Conservation (phyloP, 2,113 vertebrate genomes). For the Prunella fulvescens region DNA sequence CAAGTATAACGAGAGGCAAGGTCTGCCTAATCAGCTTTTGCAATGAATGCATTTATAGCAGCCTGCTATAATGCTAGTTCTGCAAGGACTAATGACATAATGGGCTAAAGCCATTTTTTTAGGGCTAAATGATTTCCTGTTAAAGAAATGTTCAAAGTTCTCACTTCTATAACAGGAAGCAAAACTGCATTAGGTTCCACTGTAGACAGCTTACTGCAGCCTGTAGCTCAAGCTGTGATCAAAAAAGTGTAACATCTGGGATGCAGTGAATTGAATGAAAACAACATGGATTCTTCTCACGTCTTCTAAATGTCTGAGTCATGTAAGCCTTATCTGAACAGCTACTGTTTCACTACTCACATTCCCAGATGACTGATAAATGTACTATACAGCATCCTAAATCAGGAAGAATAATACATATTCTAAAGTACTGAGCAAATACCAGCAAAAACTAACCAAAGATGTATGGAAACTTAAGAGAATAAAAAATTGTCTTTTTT, state of each 20-base stretch:
- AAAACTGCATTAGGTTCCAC: background rate
- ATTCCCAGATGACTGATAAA: background rate
- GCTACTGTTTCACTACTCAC: background rate
- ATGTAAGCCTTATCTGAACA: background rate
- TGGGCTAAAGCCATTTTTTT: background rate
- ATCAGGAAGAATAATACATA: background rate
- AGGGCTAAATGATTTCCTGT: background rate
- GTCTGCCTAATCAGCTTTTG: background rate
- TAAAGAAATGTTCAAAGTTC: background rate
- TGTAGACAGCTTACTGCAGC: background rate
- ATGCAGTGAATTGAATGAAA: background rate
- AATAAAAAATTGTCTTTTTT: background rate
- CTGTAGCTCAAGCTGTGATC: background rate
- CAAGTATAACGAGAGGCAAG: rapidly evolving
- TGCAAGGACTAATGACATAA: background rate
- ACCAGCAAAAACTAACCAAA: background rate
- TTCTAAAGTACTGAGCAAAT: background rate
- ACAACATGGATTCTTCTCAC: background rate
- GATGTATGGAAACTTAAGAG: background rate
- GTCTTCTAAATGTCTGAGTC: background rate
- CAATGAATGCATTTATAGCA: background rate
- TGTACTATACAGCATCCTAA: background rate
- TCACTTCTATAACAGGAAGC: background rate
- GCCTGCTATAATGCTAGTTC: background rate
- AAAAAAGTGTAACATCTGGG: background rate